phyloP scores from a whole-genome alignment of 2,797 vertebrate genomes.

The Bradypus variegatus region DNA sequence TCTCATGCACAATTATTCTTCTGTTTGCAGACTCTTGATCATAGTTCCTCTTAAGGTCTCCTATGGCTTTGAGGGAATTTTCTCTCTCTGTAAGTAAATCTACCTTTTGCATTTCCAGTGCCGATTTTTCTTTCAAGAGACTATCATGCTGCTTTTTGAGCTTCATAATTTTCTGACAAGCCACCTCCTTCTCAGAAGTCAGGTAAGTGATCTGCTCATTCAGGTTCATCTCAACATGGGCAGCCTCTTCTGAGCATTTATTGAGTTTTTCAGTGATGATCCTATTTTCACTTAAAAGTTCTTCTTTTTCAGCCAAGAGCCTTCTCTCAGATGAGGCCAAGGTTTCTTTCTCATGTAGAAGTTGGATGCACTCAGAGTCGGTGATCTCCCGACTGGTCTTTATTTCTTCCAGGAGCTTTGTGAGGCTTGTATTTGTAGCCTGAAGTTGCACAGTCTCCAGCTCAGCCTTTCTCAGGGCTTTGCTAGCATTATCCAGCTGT shows the following conservation, averaged over 20 bases:
- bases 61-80: slow-evolving; percentile 70
- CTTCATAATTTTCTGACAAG: slow-evolving; percentile 69
- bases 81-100: slow-evolving; percentile 78
- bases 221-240: slow-evolving; percentile 66
- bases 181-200: slow-evolving; percentile 77
- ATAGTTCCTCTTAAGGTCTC: slow-evolving; percentile 76
- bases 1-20: slow-evolving; percentile 73
- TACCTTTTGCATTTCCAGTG: slow-evolving; percentile 73
- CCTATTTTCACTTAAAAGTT: slow-evolving; percentile 76
- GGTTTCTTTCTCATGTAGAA: slow-evolving; percentile 86
- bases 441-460: slow-evolving; percentile 78
- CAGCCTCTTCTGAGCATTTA: slow-evolving; percentile 67
- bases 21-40: slow-evolving; percentile 74
- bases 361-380: slow-evolving; percentile 78
- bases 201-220: slow-evolving; percentile 69
- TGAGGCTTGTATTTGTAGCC: slow-evolving; percentile 77
- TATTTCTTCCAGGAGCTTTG: slow-evolving; percentile 81
- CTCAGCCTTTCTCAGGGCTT: slow-evolving; percentile 70
- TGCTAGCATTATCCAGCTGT: slow-evolving; percentile 69
- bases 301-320: slow-evolving; percentile 78
- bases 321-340: slow-evolving; percentile 77
- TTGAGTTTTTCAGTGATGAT: slow-evolving; percentile 75
- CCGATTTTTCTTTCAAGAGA: slow-evolving; percentile 80
- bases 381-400: slow-evolving; percentile 81
- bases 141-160: slow-evolving; percentile 75